A percentile compares a stretch with the other conserved stretches of the same genome.
phyloP scores from a whole-genome alignment of 2,797 vertebrate species.

The Dermochelys coriacea region DNA sequence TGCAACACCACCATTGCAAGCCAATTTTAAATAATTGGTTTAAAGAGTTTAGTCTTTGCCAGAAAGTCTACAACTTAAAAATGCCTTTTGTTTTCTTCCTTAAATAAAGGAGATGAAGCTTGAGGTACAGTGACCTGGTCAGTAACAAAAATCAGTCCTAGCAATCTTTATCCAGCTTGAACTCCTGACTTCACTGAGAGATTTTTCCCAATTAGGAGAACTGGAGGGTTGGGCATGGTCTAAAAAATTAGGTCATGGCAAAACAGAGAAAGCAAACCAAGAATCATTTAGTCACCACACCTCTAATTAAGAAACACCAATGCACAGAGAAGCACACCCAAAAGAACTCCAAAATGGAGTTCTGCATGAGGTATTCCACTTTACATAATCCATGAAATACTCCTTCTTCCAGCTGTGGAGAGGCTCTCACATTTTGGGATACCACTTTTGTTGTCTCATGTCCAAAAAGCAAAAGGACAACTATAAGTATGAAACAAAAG shows the following conservation, averaged over 20 bases:
- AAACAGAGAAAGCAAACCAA: neutral
- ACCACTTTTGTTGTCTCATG: neutral
- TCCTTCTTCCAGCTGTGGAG: neutral
- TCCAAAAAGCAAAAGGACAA: neutral
- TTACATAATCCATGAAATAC: neutral
- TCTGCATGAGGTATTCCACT: neutral
- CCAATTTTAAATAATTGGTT: neutral
- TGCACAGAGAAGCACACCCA: neutral
- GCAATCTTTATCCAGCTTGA: neutral
- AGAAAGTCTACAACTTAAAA: neutral
- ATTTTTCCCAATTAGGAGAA: constrained; percentile 8
- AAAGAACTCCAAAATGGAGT: neutral
- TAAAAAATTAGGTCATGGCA: constrained; percentile 13
- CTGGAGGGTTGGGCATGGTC: neutral
- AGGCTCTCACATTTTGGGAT: neutral
- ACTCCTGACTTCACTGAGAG: neutral
- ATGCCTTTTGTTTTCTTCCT: neutral
- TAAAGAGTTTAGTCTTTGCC: neutral
- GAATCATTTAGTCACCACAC: neutral
- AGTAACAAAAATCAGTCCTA: constrained; percentile 30
- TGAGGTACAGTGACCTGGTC: neutral
- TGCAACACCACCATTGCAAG: neutral
- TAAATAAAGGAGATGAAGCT: neutral
- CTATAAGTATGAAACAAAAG: neutral
- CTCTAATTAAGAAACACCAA: neutral